phyloP scores from a whole-genome alignment of 2,888 invertebrate species.

The Galeruca laticollis region DNA sequence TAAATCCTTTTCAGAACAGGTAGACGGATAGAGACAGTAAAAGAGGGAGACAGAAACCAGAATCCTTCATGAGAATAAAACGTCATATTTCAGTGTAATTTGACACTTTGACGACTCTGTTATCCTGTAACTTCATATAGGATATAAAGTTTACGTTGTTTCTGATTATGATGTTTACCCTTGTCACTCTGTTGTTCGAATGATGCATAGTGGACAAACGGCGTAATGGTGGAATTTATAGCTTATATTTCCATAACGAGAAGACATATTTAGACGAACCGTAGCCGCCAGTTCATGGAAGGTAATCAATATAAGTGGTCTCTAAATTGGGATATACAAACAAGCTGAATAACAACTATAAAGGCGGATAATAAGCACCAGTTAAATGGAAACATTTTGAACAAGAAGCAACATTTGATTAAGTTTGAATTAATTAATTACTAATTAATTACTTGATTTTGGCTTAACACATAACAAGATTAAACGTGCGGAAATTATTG shows the following conservation, averaged over 20 bases:
- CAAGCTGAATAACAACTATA: not conserved
- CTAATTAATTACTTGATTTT: no score
- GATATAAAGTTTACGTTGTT: conserved; percentile 40
- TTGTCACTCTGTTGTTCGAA: conserved; percentile 35
- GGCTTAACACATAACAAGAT: no score
- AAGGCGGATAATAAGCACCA: no score
- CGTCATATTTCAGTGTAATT: conserved; percentile 45
- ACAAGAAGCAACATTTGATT: no score
- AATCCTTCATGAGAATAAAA: conserved; percentile 38
- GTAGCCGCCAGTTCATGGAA: not conserved
- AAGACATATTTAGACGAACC: not conserved
- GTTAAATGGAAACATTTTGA: no score
- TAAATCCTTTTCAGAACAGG: conserved; percentile 36
- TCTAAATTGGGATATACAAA: not conserved
- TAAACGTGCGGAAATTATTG: no score
- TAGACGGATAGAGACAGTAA: not conserved
- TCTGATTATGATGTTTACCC: conserved; percentile 47
- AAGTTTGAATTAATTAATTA: no score
- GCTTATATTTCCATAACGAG: conserved; percentile 1
- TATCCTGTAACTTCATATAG: conserved; percentile 44
- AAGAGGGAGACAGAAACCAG: conserved; percentile 18
- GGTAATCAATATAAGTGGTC: not conserved
- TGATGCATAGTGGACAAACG: conserved; percentile 40
- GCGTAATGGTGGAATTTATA: conserved; percentile 38
- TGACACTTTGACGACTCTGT: conserved; percentile 42